Percentiles rank a stretch among this genome's conserved stretches.
phyloP scores from a whole-genome alignment of 2,797 vertebrate species.

The Synanceia verrucosa region DNA sequence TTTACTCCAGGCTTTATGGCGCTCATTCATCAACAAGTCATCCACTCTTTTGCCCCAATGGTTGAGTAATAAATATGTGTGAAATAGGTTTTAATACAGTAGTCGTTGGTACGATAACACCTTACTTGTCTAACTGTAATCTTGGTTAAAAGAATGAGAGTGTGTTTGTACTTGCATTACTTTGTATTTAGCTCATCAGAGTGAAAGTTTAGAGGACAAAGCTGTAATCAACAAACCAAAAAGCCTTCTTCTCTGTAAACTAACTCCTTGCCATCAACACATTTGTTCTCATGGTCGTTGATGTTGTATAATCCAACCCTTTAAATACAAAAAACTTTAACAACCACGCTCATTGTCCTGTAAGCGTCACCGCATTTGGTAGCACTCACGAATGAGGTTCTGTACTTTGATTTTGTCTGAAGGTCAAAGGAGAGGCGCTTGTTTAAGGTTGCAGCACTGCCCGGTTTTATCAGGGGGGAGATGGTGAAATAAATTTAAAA shows the following conservation, averaged over 20 bases:
- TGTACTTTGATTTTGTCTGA: slow-evolving; percentile 38
- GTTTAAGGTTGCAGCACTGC: slow-evolving; percentile 19
- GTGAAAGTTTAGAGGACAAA: slow-evolving; percentile 52
- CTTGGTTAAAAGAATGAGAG: slow-evolving; percentile 52
- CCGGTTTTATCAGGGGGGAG: slow-evolving; percentile 20
- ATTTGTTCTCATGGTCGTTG: slow-evolving; percentile 63
- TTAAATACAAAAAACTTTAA: slow-evolving; percentile 70
- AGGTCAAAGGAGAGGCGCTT: slow-evolving; percentile 15
- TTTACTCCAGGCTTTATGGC: slow-evolving; percentile 15
- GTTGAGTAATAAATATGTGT: slow-evolving; percentile 56
- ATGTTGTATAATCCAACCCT: slow-evolving; percentile 73
- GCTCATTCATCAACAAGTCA: slow-evolving; percentile 20
- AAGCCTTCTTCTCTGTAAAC: slow-evolving; percentile 78
- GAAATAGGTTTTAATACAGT: slow-evolving; percentile 47
- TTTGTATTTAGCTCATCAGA: slow-evolving; percentile 70
- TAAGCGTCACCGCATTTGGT: slow-evolving; percentile 36
- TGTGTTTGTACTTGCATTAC: slow-evolving; percentile 59
- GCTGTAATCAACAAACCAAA: slow-evolving; percentile 78
- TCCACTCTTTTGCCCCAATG: slow-evolving; percentile 35
- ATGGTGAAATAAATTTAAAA: slow-evolving; percentile 16
- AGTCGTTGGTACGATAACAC: slow-evolving; percentile 40
- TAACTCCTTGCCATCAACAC: slow-evolving; percentile 59
- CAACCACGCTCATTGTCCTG: slow-evolving; percentile 48
- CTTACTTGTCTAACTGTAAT: slow-evolving; percentile 51
- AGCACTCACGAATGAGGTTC: slow-evolving; percentile 44